Base-by-base conservation (phyloP, 2,888 invertebrate species). In the Beris chalybata region DNA sequence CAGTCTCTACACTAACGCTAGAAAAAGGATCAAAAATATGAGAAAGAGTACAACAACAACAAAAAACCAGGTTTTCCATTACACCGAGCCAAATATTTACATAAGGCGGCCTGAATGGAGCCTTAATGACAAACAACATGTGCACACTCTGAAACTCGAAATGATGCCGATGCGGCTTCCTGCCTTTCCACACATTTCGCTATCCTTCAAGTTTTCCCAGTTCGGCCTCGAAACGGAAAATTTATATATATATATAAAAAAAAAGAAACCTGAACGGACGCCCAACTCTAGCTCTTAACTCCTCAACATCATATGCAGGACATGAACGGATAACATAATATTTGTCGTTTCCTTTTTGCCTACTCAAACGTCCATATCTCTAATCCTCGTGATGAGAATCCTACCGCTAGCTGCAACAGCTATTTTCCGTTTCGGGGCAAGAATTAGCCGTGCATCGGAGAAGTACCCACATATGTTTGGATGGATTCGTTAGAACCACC, bases 51-150 rank as follows among this genome's bases (percentile, higher is more conserved):
- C 22, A 22, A 22, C 22, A 6, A 15, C 4, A 13, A 32, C 9
- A 63, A 53, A 45, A 53, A 54, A 54, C 44, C 29, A 56, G 48
- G 29, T 71, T 71, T 70, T 70, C 70, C 65, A 72, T 71, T 71
- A 72, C 72, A 72, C 67, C 68, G 65, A 64, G 61, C 66, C 68
- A 72, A 72, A 72, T 71, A 70, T 72, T 72, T 72, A 66, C 68
- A 69, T 48, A 70, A 68, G 69, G 54, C 65, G 50, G 66, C 61
- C 71, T 70, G 69, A 68, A 70, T 69, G 66, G 61, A 47, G 56
- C 56, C 45, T 57, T 55, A 65, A 65, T 65, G 65, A 65, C 58
- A 65, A 65, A 65, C 65, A 65, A 57, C 65, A 65, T 65, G 38
- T 65, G 65, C 64, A 29, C 15, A 61, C 61, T 61, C 29, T 38